Conservation (phyloP, 2,113 vertebrate genomes). For the Mixornis gularis region DNA sequence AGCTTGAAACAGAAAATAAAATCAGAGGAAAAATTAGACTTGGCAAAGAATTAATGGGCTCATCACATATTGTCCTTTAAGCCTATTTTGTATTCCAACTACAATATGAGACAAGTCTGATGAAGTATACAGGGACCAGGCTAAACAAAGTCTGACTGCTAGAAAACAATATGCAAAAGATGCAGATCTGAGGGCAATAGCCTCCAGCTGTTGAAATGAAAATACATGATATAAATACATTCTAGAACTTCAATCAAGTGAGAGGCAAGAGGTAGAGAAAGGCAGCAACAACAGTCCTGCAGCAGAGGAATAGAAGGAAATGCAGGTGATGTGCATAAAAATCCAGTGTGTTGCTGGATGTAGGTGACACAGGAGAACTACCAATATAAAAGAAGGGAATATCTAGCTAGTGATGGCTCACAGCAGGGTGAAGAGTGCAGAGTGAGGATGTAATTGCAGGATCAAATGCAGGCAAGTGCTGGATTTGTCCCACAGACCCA, state of each 20-base stretch:
- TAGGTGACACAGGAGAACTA: background rate
- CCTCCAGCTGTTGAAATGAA: background rate
- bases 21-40: background rate
- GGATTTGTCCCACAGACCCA: background rate
- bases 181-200: background rate
- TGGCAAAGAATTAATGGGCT: background rate
- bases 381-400: background rate
- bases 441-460: background rate
- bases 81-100: background rate
- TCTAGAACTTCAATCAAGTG: background rate
- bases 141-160: background rate
- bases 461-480: rapidly evolving
- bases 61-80: background rate
- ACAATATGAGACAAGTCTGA: background rate
- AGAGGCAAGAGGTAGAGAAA: background rate
- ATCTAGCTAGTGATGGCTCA: background rate
- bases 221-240: background rate
- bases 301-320: background rate
- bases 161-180: background rate
- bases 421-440: background rate
- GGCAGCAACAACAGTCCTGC: background rate
- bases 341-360: background rate
- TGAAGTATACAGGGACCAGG: background rate
- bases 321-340: background rate
- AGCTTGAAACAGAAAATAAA: background rate